Percentiles rank a stretch among this genome's conserved stretches.
Evolutionary conservation across 1,140 invertebrate species (phyloP).

Genomic region (Panonychus citri): DNA sequence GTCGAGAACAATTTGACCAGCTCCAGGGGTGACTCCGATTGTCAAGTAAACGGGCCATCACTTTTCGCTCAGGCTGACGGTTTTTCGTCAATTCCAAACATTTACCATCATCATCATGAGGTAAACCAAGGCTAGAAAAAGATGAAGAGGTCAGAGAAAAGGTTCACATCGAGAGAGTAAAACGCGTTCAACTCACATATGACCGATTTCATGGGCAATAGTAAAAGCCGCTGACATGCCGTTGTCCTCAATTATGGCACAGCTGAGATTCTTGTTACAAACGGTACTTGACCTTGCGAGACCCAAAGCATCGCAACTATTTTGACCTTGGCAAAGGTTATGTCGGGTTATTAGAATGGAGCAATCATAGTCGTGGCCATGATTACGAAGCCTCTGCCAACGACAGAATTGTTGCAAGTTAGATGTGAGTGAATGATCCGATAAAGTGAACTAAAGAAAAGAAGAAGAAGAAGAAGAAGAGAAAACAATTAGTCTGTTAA

Average conservation of each 20-base stretch:
- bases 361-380: conserved; percentile 37
- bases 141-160: not conserved
- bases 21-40: conserved; percentile 65
- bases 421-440: not conserved
- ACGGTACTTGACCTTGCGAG: conserved; percentile 61
- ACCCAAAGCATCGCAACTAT: conserved; percentile 48
- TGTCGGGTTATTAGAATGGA: conserved; percentile 49
- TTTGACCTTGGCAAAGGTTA: conserved; percentile 39
- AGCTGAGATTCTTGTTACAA: conserved; percentile 46
- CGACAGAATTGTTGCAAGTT: conserved; percentile 40
- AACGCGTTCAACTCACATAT: conserved; percentile 40
- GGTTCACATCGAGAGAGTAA: not conserved
- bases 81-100: conserved; percentile 32
- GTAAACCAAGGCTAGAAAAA: conserved; percentile 49
- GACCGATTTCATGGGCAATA: conserved; percentile 74
- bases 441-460: not conserved
- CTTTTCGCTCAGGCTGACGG: conserved; percentile 17
- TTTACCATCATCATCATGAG: conserved; percentile 51
- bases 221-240: conserved; percentile 72
- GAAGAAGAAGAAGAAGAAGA: not conserved
- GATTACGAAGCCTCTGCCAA: conserved; percentile 37
- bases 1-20: conserved; percentile 64
- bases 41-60: conserved; percentile 59
- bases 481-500: not conserved
- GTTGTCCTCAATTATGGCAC: conserved; percentile 71